Evolutionary conservation across 2,113 vertebrate genomes (phyloP).

Genomic region (Falco punctatus): DNA sequence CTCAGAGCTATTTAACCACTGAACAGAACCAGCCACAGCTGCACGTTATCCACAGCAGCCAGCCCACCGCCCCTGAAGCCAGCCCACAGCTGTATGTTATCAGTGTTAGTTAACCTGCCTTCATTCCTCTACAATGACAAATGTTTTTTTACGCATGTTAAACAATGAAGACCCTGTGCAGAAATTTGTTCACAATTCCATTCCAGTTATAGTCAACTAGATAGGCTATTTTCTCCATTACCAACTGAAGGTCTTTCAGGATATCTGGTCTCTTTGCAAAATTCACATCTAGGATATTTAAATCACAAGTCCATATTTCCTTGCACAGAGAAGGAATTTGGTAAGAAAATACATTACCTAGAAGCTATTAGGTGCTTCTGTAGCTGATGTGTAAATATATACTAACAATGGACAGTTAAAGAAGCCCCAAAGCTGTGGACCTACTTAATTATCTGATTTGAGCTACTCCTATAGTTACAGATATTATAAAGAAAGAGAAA

Average conservation of each 20-base stretch:
- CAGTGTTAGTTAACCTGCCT: too few relatives aligned
- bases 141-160: background rate
- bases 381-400: background rate
- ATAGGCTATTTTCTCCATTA: rapidly evolving
- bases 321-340: background rate
- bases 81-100: too few relatives aligned
- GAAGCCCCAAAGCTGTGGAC: background rate
- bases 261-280: background rate
- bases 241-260: background rate
- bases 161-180: background rate
- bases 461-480: background rate
- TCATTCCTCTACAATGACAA: too few relatives aligned
- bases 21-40: too few relatives aligned
- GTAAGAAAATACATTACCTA: background rate
- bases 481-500: background rate
- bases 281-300: background rate
- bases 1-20: too few relatives aligned
- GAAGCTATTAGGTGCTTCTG: background rate
- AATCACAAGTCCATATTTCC: background rate
- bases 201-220: background rate
- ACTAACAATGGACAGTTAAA: background rate
- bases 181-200: background rate
- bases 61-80: too few relatives aligned
- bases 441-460: background rate
- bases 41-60: too few relatives aligned